Conservation (phyloP, 2,888 invertebrate species). For the Marronus borbonicus region DNA sequence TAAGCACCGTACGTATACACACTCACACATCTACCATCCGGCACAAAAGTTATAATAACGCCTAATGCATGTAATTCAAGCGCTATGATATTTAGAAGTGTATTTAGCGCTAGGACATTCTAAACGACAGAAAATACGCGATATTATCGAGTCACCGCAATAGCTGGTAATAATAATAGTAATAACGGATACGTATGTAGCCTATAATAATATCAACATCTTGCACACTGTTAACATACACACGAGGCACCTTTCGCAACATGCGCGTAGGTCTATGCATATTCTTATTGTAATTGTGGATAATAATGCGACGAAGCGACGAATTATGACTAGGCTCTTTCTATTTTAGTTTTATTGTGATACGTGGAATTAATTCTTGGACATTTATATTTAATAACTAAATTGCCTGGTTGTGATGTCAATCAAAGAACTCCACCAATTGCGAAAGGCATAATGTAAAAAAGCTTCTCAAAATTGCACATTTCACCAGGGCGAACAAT, state of each 20-base stretch:
- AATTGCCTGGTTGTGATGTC: too few relatives aligned
- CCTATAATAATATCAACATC: slow-evolving; percentile 24
- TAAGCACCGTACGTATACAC: not conserved
- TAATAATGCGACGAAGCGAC: slow-evolving; percentile 9
- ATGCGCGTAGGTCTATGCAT: slow-evolving; percentile 5
- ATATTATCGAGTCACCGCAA: slow-evolving; percentile 35
- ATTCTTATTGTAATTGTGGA: not conserved
- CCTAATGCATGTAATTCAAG: slow-evolving; percentile 42
- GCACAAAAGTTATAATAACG: slow-evolving; percentile 31
- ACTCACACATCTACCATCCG: not conserved
- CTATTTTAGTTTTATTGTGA: too few relatives aligned
- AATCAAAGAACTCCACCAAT: too few relatives aligned
- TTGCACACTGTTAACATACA: slow-evolving; percentile 19
- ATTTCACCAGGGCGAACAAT: too few relatives aligned
- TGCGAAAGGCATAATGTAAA: too few relatives aligned
- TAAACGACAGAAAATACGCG: slow-evolving; percentile 43
- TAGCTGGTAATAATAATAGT: slow-evolving; percentile 44
- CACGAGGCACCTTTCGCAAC: slow-evolving; percentile 6
- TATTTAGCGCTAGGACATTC: slow-evolving; percentile 39
- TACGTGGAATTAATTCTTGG: too few relatives aligned
- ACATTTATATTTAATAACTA: too few relatives aligned
- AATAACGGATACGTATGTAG: slow-evolving; percentile 41
- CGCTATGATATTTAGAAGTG: slow-evolving; percentile 42
- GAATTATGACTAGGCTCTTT: too few relatives aligned
- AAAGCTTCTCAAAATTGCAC: too few relatives aligned